A percentile compares a stretch with the other conserved stretches of the same genome.
Evolutionary conservation across 2,888 invertebrate genomes (phyloP).

Genomic region (Drosophila fungiperda): DNA sequence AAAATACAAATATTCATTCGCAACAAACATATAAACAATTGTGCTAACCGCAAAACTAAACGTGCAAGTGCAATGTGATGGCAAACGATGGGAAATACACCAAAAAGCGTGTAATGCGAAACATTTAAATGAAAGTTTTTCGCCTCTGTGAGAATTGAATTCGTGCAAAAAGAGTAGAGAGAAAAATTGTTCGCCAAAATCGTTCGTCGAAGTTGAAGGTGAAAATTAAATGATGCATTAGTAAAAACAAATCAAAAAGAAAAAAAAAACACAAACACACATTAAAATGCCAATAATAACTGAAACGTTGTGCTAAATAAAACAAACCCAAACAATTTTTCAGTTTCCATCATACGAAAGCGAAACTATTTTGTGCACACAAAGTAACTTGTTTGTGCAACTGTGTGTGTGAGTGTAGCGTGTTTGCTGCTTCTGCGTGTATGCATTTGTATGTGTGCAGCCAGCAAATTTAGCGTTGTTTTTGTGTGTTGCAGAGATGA

Average conservation of each 20-base stretch:
- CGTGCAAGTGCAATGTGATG: slow-evolving; percentile 23
- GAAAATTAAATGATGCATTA: slow-evolving; percentile 53
- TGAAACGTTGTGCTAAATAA: slow-evolving; percentile 28
- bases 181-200: slow-evolving; percentile 54
- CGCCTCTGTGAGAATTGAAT: slow-evolving; percentile 61
- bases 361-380: slow-evolving; percentile 53
- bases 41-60: slow-evolving; percentile 6
- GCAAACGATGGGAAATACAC: slow-evolving; percentile 27
- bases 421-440: slow-evolving; percentile 16
- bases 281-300: slow-evolving; percentile 38
- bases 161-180: slow-evolving; percentile 62
- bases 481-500: slow-evolving; percentile 35
- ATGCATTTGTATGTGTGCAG: slow-evolving; percentile 24
- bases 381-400: slow-evolving; percentile 47
- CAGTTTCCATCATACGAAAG: slow-evolving; percentile 48
- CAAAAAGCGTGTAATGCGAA: slow-evolving; percentile 25
- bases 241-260: slow-evolving; percentile 18
- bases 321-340: slow-evolving; percentile 12
- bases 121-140: slow-evolving; percentile 69
- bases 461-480: slow-evolving; percentile 38
- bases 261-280: slow-evolving; percentile 28
- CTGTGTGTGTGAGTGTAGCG: slow-evolving; percentile 22
- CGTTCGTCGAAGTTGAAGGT: slow-evolving; percentile 53
- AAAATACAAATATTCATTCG: slow-evolving; percentile 60
- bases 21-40: slow-evolving; percentile 63